Evolutionary conservation across 2,113 vertebrate species (phyloP), one percentile per base, ranked within the genome.

Genomic region (Romanogobio albipinnatus): DNA sequence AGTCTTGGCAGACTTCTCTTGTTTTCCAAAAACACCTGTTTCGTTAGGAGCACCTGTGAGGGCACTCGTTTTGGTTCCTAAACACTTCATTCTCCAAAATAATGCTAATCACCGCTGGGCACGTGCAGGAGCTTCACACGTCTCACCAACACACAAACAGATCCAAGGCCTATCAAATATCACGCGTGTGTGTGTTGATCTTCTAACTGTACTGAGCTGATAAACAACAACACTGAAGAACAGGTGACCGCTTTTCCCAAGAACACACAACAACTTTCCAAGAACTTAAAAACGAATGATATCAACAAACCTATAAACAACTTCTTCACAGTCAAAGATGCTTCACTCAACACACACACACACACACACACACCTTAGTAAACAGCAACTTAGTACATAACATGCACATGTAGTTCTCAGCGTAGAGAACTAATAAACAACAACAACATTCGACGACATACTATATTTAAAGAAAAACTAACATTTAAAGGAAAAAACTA

Each of bases 11-110:
- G 53, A 9, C 56, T 58, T 76, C 9, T 43, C 17, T 78, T 15
- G 19, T 43, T 61, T 78, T 78, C 43, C 56, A 78, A n/a, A 59
- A 59, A 33, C 76, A 79, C 77, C 77, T 64, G 77, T 79, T 77
- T 17, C 6, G 13, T 49, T 6, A 1, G 5, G 36, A 0, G 5
- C 15, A 19, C 47, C n/a, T 62, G 76, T 15, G 56, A 43, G 9
- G n/a, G 47, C 47, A n/a, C 51, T 59, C 22, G 43, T 24, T 78
- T 56, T 26, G 58, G 14, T 45, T 45, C 7, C 15, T 74, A 61
- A 62, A 79, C 53, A 56, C 17, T 8, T 53, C 66, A 11, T 43
- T 8, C 17, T 70, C 15, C 70, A 7, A 7, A 73, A 73, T 73
- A 24, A 73, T 14, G 70, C 43, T 15, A 0, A 39, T n/a, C 19